Evolutionary conservation across 2,888 invertebrate species (phyloP), one percentile per base, ranked within the genome.

Genomic region (Deroplatys truncata): DNA sequence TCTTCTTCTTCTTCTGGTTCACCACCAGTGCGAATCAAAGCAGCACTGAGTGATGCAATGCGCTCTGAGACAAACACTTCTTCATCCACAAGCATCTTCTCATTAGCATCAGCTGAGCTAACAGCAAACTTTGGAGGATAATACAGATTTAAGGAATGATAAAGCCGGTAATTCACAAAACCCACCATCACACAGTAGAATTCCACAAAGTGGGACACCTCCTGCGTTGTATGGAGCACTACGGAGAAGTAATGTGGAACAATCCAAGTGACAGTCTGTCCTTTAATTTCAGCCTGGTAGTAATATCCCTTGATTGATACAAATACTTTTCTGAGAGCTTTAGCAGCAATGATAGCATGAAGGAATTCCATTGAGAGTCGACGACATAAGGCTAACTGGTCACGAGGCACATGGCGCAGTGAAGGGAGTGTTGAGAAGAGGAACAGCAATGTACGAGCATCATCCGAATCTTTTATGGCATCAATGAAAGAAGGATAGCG

Each of bases 261-360:
- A 92, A 99, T 97, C 99, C 99, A 99, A 20, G 98, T 99, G 35
- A 99, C 95, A 29, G 96, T 97, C 93, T 99, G 97, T 0, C 99
- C 99, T 94, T 97, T 97, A 90, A 99, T 96, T 92, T 99, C 99
- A 0, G 98, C 99, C 94, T 99, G 99, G 93, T 98, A 99, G 93
- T 99, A 99, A 92, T 98, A 98, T 20, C 99, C 99, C 94, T 99
- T 99, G 90, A 99, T 98, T 0, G 98, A 98, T 29, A 99, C 96
- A 93, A 99, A 98, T 31, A 98, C 99, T 95, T 99, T 99, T 84
- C 98, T 95, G 5, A 99, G 94, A 28, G 98, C 97, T 93, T 97
- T 97, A 0, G 98, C 97, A 91, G 98, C 97, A 91, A 99, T 99
- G 0, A 99, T 95, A 89, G 98, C 98, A 94, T 99, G 99, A 95